Evolutionary conservation across 1,140 invertebrate species (phyloP).

Genomic region (Cydia splendana): DNA sequence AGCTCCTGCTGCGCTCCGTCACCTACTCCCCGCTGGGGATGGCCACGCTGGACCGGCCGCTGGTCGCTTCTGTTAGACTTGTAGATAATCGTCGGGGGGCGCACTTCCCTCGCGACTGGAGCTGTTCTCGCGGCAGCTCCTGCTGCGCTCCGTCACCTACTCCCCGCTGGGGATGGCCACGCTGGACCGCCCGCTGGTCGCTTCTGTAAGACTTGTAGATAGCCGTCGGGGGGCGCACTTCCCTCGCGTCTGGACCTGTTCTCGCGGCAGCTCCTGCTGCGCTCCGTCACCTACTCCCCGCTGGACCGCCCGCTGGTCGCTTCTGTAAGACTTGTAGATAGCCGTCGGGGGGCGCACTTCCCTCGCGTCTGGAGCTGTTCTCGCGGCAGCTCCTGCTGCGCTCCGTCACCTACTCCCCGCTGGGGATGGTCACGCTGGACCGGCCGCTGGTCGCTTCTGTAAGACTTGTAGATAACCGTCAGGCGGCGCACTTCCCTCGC

Average conservation of each 20-base stretch:
- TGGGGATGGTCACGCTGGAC: slow-evolving; percentile 83
- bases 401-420: slow-evolving; percentile 82
- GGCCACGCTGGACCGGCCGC: slow-evolving; percentile 82
- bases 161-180: slow-evolving; percentile 84
- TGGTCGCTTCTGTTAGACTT: slow-evolving; percentile 83
- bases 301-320: slow-evolving; percentile 83
- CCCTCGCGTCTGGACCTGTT: too few species aligned
- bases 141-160: slow-evolving; percentile 82
- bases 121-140: slow-evolving; percentile 83
- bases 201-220: slow-evolving; percentile 80
- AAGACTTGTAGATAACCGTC: slow-evolving; percentile 47
- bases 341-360: slow-evolving; percentile 36
- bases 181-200: slow-evolving; percentile 82
- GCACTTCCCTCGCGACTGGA: slow-evolving; percentile 76
- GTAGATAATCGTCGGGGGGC: not conserved
- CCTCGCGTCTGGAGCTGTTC: slow-evolving; percentile 82
- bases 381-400: slow-evolving; percentile 83
- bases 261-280: too few species aligned
- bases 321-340: slow-evolving; percentile 78
- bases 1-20: slow-evolving; percentile 82
- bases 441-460: slow-evolving; percentile 84
- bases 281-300: not conserved
- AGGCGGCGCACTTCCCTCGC: too few species aligned
- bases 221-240: too few species aligned
- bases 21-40: slow-evolving; percentile 84